Base-by-base conservation (phyloP, 2,113 vertebrate species). In the Accipiter cooperii region DNA sequence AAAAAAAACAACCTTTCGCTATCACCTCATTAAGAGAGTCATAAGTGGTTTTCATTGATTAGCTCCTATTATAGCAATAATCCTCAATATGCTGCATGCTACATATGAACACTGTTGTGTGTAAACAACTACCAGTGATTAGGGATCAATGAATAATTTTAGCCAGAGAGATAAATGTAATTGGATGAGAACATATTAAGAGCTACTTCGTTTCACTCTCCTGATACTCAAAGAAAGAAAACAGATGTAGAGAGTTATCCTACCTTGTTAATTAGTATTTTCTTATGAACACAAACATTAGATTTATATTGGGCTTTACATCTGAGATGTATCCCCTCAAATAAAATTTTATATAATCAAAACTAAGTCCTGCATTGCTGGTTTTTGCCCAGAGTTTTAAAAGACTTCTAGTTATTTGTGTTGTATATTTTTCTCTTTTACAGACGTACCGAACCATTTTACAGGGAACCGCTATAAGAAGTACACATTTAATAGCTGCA, bases 121-220 rank as follows among this genome's bases (percentile, higher is more conserved):
- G 88, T 96, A 98, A 98, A 98, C 97, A 98, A 85, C 97, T 93
- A 96, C 92, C 93, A 94, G 95, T 97, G 97, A 98, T 97, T 97
- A 97, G 96, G 16, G 54, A 98, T 98, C 98, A 96, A 96, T 98
- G 97, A 94, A 94, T 97, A 95, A 98, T 97, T 98, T 96, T 92
- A 98, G 94, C 95, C 93, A 91, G 84, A 46, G 44, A 96, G 93
- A 96, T 81, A 97, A 97, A 95, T 57, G 80, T 84, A 96, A 87
- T 17, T 93, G 95, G 96, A 97, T 94, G 88, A 44, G 58, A 92
- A 94, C 76, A 73, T 78, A 85, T 78, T 93, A 97, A 97, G 63
- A 91, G 65, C 94, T 97, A 96, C 97, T 97, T 86, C 28, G 25
- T 97, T 97, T 96, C 87, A 91, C 93, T 95, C 96, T 96, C 89